Conservation (phyloP, 37 sponge, comb jelly and placozoan genomes). For the Axinella damicornis region DNA sequence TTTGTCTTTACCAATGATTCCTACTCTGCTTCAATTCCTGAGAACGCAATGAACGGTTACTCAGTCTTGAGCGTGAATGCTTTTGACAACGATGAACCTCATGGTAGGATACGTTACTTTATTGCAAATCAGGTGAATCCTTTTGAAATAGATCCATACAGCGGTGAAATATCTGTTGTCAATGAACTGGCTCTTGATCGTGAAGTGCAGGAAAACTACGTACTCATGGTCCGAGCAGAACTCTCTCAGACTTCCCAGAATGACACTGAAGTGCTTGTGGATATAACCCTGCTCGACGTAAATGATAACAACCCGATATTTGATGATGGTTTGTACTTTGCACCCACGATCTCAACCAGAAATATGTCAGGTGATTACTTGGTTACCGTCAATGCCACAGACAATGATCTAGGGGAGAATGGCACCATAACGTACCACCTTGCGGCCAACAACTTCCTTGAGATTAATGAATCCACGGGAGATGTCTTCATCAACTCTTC, state of each 20-base stretch:
- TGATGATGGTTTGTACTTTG: background rate
- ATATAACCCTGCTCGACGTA: conserved; percentile 37
- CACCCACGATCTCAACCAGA: conserved; percentile 17
- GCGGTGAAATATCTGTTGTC: background rate
- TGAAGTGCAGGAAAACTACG: conserved; percentile 40
- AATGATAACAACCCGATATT: conserved; percentile 62
- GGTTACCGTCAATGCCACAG: conserved; percentile 46
- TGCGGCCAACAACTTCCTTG: conserved; percentile 9
- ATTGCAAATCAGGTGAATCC: background rate
- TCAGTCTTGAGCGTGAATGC: conserved; percentile 17
- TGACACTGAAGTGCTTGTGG: conserved; percentile 14
- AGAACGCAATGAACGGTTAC: conserved; percentile 6
- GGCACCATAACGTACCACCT: conserved; percentile 37
- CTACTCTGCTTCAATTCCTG: conserved; percentile 14
- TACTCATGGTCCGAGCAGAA: conserved; percentile 20
- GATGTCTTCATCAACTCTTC: conserved; percentile 34
- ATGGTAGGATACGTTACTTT: conserved; percentile 7
- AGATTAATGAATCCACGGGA: conserved; percentile 56
- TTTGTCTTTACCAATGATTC: conserved; percentile 5
- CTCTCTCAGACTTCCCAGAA: background rate
- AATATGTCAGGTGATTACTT: conserved; percentile 31
- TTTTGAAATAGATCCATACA: background rate
- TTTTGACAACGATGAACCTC: conserved; percentile 31
- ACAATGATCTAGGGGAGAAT: conserved; percentile 42
- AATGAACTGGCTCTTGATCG: conserved; percentile 11